phyloP scores from a whole-genome alignment of 2,888 invertebrate species.

The Amphiduros pacificus region DNA sequence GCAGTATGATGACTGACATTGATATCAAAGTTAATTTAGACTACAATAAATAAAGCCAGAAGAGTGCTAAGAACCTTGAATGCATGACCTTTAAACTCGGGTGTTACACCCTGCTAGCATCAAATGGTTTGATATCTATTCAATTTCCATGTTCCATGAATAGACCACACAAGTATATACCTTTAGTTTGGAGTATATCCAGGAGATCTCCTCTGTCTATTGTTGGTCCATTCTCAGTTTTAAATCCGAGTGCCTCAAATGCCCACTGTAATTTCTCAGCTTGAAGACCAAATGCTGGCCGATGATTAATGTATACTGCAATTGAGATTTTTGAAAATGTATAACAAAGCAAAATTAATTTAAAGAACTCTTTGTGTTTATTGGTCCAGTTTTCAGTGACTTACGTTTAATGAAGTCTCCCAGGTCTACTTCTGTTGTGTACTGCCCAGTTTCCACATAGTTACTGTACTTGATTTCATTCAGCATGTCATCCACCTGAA shows the following conservation, averaged over 20 bases:
- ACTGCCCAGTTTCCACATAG: constrained; percentile 61
- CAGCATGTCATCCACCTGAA: constrained; percentile 59
- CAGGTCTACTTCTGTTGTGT: constrained; percentile 67
- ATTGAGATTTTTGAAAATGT: not conserved
- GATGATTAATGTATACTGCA: constrained; percentile 59
- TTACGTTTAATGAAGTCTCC: constrained; percentile 60
- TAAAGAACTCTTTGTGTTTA: not conserved
- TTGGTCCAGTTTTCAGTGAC: not conserved
- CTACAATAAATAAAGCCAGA: too few relatives aligned
- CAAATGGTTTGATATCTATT: too few relatives aligned
- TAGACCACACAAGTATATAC: constrained; percentile 33
- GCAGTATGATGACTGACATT: too few relatives aligned
- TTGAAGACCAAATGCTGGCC: constrained; percentile 58
- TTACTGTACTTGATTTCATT: constrained; percentile 61
- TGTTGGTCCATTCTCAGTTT: constrained; percentile 32
- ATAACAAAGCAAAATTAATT: not conserved
- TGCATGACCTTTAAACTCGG: too few relatives aligned
- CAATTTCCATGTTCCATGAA: too few relatives aligned
- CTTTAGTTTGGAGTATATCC: constrained; percentile 55
- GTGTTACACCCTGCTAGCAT: too few relatives aligned
- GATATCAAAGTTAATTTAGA: too few relatives aligned
- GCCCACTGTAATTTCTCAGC: constrained; percentile 53
- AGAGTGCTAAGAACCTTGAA: too few relatives aligned
- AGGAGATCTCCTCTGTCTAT: constrained; percentile 55
- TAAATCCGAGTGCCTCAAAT: constrained; percentile 50